Base-by-base conservation (phyloP, 2,888 invertebrate species). In the Heteropelma amictum region DNA sequence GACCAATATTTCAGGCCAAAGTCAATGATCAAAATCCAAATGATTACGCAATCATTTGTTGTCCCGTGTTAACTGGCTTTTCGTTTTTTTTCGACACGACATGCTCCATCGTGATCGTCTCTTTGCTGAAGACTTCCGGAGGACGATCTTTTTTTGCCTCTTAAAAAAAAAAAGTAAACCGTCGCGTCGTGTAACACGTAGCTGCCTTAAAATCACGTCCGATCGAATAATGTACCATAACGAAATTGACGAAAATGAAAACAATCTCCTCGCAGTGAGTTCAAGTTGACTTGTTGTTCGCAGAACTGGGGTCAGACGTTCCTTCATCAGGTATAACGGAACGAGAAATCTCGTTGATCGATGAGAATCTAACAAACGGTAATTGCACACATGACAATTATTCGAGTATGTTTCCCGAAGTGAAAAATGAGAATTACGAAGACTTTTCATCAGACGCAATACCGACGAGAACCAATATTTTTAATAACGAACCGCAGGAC, bases 281-380 rank as follows among this genome's bases (percentile, higher is more conserved):
- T 51, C 21, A 61, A 28, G 54, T 71, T 71, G 38, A 23, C 67
- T 47, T 77, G 70, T 74, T 78, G 69, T 68, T 79, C 76, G 58
- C 79, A 80, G 79, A 79, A 60, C 42, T 30, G 54, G 72, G 63
- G 65, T 53, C 74, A 21, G 77, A 74, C 33, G 65, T 74, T 64
- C 8, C 60, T 71, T 40, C 74, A 33, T 53, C 53, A 67, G 68
- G 58, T 60, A 63, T n/a, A 12, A 63, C 38, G 61, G 63, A 72
- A 40, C 53, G 10, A 47, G 51, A 63, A 17, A 71, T 7, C 21
- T 8, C 35, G 53, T 51, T 53, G 42, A 51, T 26, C 19, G 45
- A 19, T 38, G 35, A 63, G 58, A 64, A 28, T 4, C 33, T 74
- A n/a, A 45, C 69, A 6, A 71, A 77, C 26, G 70, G 71, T 63